Evolutionary conservation across 1,140 invertebrate species (phyloP).

Genomic region (Plectrocnemia conspersa): DNA sequence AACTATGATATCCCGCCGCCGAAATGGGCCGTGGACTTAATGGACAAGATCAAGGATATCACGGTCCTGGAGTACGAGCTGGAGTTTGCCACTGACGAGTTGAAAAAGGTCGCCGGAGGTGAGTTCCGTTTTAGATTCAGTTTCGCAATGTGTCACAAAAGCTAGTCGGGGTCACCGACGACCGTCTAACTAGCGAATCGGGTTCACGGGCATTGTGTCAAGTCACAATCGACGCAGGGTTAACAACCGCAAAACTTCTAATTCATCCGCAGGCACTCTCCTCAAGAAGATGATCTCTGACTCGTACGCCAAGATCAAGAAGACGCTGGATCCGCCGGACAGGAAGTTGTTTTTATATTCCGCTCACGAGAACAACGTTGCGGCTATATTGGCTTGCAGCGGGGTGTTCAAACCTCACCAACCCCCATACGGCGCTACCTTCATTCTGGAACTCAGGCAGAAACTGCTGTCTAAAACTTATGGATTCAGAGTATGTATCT

Average conservation of each 20-base stretch:
- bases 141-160: neutral
- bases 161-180: no score
- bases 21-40: conserved; percentile 46
- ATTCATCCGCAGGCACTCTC: conserved; percentile 53
- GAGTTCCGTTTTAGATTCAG: conserved; percentile 25
- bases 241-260: no score
- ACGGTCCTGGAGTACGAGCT: conserved; percentile 49
- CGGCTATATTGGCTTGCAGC: conserved; percentile 57
- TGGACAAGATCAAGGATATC: conserved; percentile 48
- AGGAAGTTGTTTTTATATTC: conserved; percentile 57
- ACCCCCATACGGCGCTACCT: conserved; percentile 52
- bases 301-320: conserved; percentile 41
- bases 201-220: no score
- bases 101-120: conserved; percentile 48
- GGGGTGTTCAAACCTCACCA: conserved; percentile 57
- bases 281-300: conserved; percentile 53
- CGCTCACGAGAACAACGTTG: conserved; percentile 67
- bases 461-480: conserved; percentile 21
- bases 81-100: conserved; percentile 44
- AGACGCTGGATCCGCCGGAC: conserved; percentile 34
- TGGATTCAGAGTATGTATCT: conserved; percentile 23
- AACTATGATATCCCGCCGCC: conserved; percentile 46
- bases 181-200: no score
- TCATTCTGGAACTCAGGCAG: conserved; percentile 44
- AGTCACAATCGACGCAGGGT: no score